These are phyloP conservation scores for Mesitornis unicolor DNA, from an alignment of 2,113 vertebrate species.

Conservation along the genomic window DNA sequence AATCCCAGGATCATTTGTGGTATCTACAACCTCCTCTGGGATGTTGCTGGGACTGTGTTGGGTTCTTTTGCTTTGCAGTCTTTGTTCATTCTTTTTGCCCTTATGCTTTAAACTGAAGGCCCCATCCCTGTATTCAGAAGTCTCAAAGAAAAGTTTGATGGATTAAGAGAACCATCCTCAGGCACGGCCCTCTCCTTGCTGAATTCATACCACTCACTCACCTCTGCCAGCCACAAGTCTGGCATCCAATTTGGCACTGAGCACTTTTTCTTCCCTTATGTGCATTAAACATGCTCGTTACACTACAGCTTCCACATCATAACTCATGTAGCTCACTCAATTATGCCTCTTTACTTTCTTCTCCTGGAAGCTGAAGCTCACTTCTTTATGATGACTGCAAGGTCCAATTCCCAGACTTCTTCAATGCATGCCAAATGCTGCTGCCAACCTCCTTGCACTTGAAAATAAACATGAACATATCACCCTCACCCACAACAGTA, in stretches of 20 bases:
- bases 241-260: neutral
- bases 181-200: neutral
- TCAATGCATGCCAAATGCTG: neutral
- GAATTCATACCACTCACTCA: neutral
- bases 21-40: neutral
- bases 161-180: neutral
- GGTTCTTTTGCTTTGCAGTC: neutral
- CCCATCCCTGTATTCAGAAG: neutral
- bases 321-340: neutral
- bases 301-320: neutral
- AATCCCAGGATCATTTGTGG: neutral
- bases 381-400: neutral
- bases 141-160: neutral
- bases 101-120: neutral
- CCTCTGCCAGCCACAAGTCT: neutral
- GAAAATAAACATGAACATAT: neutral
- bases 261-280: neutral
- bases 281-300: neutral
- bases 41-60: neutral
- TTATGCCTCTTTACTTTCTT: neutral
- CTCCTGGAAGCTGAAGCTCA: neutral
- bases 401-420: neutral
- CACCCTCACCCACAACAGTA: neutral
- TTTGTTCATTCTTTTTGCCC: neutral
- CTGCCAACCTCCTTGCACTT: neutral